These are phyloP conservation scores for Phyllotreta cruciferae DNA, from an alignment of 2,888 invertebrate genomes.

Conservation along the genomic window DNA sequence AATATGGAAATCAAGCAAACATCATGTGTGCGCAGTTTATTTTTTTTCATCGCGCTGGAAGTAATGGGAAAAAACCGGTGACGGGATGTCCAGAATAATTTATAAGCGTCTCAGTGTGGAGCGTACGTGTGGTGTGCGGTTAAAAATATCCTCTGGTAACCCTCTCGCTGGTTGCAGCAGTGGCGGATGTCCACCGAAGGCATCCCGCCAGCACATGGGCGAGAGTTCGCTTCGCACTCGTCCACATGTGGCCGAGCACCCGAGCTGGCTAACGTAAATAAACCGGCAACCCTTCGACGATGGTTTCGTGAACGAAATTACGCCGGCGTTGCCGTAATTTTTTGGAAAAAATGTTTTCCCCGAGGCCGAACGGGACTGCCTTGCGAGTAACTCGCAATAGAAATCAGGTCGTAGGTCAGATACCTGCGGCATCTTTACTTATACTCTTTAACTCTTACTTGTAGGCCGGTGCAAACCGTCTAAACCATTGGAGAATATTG, in stretches of 20 bases:
- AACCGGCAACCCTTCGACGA: no score
- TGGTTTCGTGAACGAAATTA: no score
- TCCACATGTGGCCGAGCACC: constrained; percentile 52
- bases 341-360: constrained; percentile 23
- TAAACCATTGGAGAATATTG: neutral
- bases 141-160: constrained; percentile 50
- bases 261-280: no score
- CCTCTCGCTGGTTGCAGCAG: no score
- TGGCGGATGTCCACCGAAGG: no score
- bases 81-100: constrained; percentile 46
- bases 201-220: no score
- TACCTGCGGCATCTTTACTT: constrained; percentile 53
- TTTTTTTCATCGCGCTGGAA: no score
- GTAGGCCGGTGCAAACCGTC: constrained; percentile 4
- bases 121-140: constrained; percentile 23
- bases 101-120: constrained; percentile 41
- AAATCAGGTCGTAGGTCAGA: constrained; percentile 59
- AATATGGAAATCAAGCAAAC: neutral
- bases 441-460: constrained; percentile 34
- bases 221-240: constrained; percentile 51
- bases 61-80: constrained; percentile 19
- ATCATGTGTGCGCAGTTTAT: no score
- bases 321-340: no score
- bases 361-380: constrained; percentile 54
- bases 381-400: constrained; percentile 52